Conservation (phyloP, 2,113 vertebrate species). For the Coturnix japonica region DNA sequence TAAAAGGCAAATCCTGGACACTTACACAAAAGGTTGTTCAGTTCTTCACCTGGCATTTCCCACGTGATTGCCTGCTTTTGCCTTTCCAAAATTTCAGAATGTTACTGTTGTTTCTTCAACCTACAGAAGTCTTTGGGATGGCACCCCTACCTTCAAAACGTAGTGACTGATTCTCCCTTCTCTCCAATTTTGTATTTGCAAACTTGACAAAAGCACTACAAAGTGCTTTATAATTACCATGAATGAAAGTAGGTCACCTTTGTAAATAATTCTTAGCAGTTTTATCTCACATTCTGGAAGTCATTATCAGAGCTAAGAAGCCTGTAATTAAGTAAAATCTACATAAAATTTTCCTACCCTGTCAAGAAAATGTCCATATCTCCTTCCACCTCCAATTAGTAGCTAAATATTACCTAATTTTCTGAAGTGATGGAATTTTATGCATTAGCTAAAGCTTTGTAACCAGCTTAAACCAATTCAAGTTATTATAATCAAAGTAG, state of each 20-base stretch:
- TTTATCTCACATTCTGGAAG: background rate
- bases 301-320: background rate
- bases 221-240: background rate
- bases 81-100: background rate
- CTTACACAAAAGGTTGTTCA: background rate
- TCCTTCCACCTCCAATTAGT: background rate
- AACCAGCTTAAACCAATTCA: slow-evolving; percentile 14
- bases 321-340: background rate
- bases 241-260: background rate
- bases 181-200: background rate
- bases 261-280: background rate
- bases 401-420: slow-evolving; percentile 4
- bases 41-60: background rate
- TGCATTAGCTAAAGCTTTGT: slow-evolving; percentile 18
- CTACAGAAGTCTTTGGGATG: background rate
- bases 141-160: background rate
- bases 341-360: background rate
- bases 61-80: background rate
- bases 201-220: background rate
- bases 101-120: background rate
- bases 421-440: background rate
- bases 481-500: slow-evolving; percentile 46
- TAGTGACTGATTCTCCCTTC: background rate
- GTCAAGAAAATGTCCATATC: background rate
- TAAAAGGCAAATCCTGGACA: background rate